Evolutionary conservation across 2,113 vertebrate species (phyloP).

Genomic region (Strix uralensis): DNA sequence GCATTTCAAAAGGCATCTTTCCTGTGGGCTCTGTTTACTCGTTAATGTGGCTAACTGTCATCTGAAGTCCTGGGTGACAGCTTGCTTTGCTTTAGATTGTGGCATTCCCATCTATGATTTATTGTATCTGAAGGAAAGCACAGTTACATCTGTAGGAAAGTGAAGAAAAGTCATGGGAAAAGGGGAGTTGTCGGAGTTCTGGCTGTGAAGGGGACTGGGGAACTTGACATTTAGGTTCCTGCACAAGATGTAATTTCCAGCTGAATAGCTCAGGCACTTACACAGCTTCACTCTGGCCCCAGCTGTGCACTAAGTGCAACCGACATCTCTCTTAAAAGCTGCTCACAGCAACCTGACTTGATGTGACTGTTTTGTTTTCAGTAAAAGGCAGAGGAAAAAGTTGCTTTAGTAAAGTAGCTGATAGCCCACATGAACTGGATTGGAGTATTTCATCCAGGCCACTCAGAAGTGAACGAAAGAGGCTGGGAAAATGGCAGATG

Average conservation of each 20-base stretch:
- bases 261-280: slow-evolving; percentile 48
- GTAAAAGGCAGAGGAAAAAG: neutral
- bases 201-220: slow-evolving; percentile 21
- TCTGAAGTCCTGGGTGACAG: slow-evolving; percentile 44
- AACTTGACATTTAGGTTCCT: slow-evolving; percentile 67
- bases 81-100: neutral
- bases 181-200: neutral
- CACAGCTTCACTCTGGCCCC: slow-evolving; percentile 48
- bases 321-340: slow-evolving; percentile 59
- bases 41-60: slow-evolving; percentile 58
- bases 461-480: neutral
- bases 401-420: neutral
- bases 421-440: neutral
- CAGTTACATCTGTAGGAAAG: slow-evolving; percentile 30
- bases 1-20: slow-evolving; percentile 44
- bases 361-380: slow-evolving; percentile 51
- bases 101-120: slow-evolving; percentile 31
- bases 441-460: neutral
- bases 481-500: slow-evolving; percentile 40
- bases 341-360: slow-evolving; percentile 36
- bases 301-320: slow-evolving; percentile 57
- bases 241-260: slow-evolving; percentile 65
- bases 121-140: slow-evolving; percentile 45
- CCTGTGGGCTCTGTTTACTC: slow-evolving; percentile 61
- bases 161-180: slow-evolving; percentile 33